Evolutionary conservation across 2,113 vertebrate species (phyloP), one percentile per base, ranked within the genome.

Genomic region (Nicator chloris): DNA sequence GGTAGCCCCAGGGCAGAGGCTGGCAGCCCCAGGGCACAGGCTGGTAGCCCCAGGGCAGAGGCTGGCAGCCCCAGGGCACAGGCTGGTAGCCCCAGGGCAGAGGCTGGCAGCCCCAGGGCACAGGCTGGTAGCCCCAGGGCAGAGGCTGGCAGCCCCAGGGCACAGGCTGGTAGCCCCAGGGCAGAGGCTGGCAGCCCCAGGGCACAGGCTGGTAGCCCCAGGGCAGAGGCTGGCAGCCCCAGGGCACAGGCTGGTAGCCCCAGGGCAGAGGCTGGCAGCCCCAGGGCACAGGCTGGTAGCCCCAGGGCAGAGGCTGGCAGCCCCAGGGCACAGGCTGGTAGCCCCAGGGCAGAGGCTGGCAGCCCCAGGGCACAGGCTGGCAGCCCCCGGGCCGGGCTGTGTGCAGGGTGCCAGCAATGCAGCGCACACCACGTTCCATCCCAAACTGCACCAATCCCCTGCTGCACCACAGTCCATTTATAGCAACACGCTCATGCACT

Each of bases 391-490:
- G 50, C 28, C 8, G 27, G 68, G 50, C 65, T 8, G 7, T 1
- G 6, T 31, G 66, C 84, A 63, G 37, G 5, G 3, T 16, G 76
- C 84, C 71, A 85, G 68, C 59, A 37, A 54, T 28, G 54, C 72
- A 39, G 35, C 1, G 6, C 80, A 27, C 84, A 45, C 1, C 51
- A 28, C 9, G 2, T 1, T 19, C 39, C 83, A 64, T 63, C 87
- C 94, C 84, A 47, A 93, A 68, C 84, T 95, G 93, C 94, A 91
- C 69, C 91, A 90, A 70, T 76, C 26, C 53, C 35, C 91, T 83
- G 90, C 90, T 90, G 93, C 95, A 94, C n/a, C 86, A 56, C 82
- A 88, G 79, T 6, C 90, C 93, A 70, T 85, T 66, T 92, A 82
- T 75, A 95, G 92, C 5, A 93, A 92, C 49, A 4, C 2, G 30